A percentile compares a stretch with the other conserved stretches of the same genome.
phyloP scores from a whole-genome alignment of 2,797 vertebrate genomes.

The Liasis olivaceus region DNA sequence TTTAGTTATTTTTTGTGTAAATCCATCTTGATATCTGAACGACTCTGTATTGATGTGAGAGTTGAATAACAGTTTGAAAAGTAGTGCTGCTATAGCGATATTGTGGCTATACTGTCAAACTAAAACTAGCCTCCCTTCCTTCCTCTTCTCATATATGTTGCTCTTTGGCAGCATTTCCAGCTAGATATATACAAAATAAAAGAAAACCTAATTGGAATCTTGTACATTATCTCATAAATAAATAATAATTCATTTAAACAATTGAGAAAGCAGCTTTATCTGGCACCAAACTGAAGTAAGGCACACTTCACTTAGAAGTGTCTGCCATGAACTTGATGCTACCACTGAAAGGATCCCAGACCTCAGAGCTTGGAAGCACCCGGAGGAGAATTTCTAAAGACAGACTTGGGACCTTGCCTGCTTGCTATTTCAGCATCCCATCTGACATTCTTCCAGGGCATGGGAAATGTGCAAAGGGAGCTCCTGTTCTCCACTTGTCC shows the following conservation, averaged over 20 bases:
- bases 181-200: background rate
- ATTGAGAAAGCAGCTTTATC: background rate
- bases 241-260: background rate
- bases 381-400: background rate
- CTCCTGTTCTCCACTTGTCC: background rate
- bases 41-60: background rate
- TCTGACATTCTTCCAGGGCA: background rate
- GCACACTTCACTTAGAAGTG: background rate
- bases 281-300: background rate
- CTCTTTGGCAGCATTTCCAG: background rate
- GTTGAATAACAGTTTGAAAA: background rate
- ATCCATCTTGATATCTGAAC: background rate
- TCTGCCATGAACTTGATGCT: background rate
- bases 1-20: background rate
- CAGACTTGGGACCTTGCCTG: background rate
- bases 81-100: background rate
- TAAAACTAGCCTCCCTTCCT: background rate
- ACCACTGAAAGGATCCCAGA: background rate
- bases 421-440: background rate
- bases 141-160: background rate
- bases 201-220: background rate
- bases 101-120: background rate
- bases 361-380: background rate
- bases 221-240: background rate
- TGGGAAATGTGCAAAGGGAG: background rate